phyloP scores from a whole-genome alignment of 2,113 vertebrate species.

The Poeciliopsis turrubarensis region DNA sequence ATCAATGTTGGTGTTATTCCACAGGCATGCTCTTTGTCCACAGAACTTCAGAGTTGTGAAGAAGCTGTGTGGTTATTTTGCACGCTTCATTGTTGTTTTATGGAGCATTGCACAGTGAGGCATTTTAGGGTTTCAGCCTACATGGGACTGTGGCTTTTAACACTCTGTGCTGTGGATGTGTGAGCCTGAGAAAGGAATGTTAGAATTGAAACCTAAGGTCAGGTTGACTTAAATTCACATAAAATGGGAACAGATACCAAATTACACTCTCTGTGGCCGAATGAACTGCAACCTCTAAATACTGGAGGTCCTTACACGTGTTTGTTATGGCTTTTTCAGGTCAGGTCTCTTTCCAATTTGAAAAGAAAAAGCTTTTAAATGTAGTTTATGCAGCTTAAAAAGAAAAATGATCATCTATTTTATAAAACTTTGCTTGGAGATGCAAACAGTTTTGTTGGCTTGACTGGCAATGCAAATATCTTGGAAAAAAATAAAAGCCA shows the following conservation, averaged over 20 bases:
- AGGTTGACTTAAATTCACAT: slow-evolving; percentile 27
- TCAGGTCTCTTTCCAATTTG: not conserved
- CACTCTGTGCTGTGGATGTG: slow-evolving; percentile 47
- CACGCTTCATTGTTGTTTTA: slow-evolving; percentile 65
- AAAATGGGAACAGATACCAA: slow-evolving; percentile 27
- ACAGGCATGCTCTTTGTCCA: slow-evolving; percentile 40
- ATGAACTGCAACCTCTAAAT: not conserved
- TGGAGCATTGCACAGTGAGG: slow-evolving; percentile 57
- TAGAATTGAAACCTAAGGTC: slow-evolving; percentile 48
- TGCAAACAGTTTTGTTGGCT: too few species aligned
- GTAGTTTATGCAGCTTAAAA: too few species aligned
- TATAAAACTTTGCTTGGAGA: too few species aligned
- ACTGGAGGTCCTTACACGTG: not conserved
- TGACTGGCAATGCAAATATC: too few species aligned
- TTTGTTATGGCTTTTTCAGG: not conserved
- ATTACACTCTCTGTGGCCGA: slow-evolving; percentile 21
- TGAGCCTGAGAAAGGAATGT: slow-evolving; percentile 45
- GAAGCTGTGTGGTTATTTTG: slow-evolving; percentile 71
- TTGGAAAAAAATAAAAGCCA: too few species aligned
- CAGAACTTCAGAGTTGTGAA: slow-evolving; percentile 50
- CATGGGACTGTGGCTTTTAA: slow-evolving; percentile 41
- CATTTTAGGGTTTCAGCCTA: slow-evolving; percentile 51
- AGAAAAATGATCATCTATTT: too few species aligned
- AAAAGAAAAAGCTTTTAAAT: too few species aligned
- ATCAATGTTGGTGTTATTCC: slow-evolving; percentile 32